Base-by-base conservation (phyloP, 2,113 vertebrate genomes). In the Hippolais icterina region DNA sequence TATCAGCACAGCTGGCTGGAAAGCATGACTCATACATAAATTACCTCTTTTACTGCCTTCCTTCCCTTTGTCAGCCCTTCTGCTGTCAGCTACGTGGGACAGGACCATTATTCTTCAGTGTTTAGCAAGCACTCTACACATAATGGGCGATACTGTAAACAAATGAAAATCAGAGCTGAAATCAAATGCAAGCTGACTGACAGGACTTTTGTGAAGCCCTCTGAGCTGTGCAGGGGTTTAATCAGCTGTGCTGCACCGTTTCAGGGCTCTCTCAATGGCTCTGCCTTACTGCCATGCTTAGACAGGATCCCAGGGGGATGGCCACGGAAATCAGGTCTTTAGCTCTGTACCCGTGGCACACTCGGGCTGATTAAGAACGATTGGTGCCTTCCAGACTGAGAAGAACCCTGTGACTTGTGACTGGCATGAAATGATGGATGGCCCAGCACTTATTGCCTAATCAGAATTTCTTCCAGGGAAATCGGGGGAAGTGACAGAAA, bases 41-140 rank as follows among this genome's bases (percentile, higher is more conserved):
- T 95, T 88, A 93, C 87, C 54, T 79, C 33, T 90, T 93, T 93
- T 95, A 77, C 82, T 83, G 82, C 82, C 23, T 87, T 74, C 75
- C 76, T 96, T 90, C 68, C 63, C 71, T 94, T 94, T 94, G 84
- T 95, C 78, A 94, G 82, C 85, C 52, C 78, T 88, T 91, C 44
- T 83, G 87, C 87, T 91, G 93, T 86, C 93, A 95, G 70, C 74
- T 82, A 10, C 0, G 0, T 72, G 75, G 93, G 87, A 70, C 85
- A 91, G 66, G 25, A 72, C 75, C 63, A 95, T 95, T 91, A 94
- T 54, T 94, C 87, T 85, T 68, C 78, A 70, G 52, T 44, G 79
- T 90, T 93, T 86, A 93, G 90, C 90, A 90, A 96, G 90, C 70
- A 88, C 39, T 85, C 71, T 74, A 18, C 46, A 57, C 56, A 20